Percentiles rank a stretch among this genome's conserved stretches.
These are phyloP conservation scores for Hylaeus volcanicus DNA, from an alignment of 1,140 invertebrate genomes.

Conservation along the genomic window DNA sequence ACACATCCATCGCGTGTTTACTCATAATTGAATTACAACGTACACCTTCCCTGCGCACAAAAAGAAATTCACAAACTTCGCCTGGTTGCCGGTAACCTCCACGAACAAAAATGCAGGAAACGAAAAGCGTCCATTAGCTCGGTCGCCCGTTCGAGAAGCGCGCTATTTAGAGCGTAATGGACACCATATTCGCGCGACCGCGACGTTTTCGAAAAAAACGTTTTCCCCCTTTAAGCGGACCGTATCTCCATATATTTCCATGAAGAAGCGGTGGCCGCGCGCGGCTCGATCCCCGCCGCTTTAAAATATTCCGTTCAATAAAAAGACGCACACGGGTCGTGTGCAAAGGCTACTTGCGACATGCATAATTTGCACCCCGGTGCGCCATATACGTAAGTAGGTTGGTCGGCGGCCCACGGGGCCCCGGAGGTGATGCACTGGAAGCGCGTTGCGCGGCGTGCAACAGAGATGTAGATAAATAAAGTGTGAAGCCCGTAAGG, in stretches of 20 bases:
- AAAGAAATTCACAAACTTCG: too few relatives aligned
- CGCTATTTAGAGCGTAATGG: not conserved
- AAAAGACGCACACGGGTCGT: slow-evolving; percentile 39
- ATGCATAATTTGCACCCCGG: slow-evolving; percentile 43
- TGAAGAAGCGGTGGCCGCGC: not conserved
- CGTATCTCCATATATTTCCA: slow-evolving; percentile 47
- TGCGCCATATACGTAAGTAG: slow-evolving; percentile 63
- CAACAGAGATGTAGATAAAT: slow-evolving; percentile 70
- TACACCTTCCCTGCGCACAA: too few relatives aligned
- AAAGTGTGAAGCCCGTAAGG: slow-evolving; percentile 66
- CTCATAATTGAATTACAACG: too few relatives aligned
- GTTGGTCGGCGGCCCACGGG: slow-evolving; percentile 32
- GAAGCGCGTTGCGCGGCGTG: slow-evolving; percentile 13
- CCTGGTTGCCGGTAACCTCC: too few relatives aligned
- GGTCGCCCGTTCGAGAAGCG: too few relatives aligned
- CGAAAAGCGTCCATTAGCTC: too few relatives aligned
- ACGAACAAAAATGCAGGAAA: too few relatives aligned
- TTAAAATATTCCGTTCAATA: slow-evolving; percentile 41
- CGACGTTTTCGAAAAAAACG: not conserved
- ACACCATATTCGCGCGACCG: not conserved
- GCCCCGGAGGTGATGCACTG: not conserved
- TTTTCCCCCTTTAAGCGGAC: not conserved
- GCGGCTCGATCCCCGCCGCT: not conserved
- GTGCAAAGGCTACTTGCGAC: slow-evolving; percentile 20
- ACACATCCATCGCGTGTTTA: too few relatives aligned